Evolutionary conservation across 2,888 invertebrate species (phyloP).

Genomic region (Lithophane socia): DNA sequence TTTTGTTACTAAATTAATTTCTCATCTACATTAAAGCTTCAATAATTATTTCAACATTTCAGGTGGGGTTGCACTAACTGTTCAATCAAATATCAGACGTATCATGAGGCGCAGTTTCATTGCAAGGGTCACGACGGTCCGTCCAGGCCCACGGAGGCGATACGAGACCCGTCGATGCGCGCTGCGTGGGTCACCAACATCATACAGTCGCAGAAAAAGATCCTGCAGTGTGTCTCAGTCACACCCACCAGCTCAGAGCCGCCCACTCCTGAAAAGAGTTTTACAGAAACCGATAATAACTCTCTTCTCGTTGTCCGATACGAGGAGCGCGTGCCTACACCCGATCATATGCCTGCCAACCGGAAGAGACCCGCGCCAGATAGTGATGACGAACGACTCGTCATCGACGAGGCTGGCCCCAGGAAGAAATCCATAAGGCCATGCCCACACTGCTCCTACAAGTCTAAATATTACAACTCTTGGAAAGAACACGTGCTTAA

Average conservation of each 20-base stretch:
- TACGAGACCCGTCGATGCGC: slow-evolving; percentile 74
- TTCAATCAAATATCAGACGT: slow-evolving; percentile 76
- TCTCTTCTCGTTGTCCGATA: slow-evolving; percentile 83
- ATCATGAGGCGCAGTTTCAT: slow-evolving; percentile 86
- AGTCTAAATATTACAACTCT: slow-evolving; percentile 60
- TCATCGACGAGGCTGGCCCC: slow-evolving; percentile 74
- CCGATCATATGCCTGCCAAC: slow-evolving; percentile 65
- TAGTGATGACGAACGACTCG: slow-evolving; percentile 77
- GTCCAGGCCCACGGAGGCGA: slow-evolving; percentile 77
- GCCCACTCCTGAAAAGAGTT: slow-evolving; percentile 35
- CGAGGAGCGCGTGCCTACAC: slow-evolving; percentile 77
- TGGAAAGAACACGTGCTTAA: slow-evolving; percentile 83
- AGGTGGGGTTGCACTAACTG: slow-evolving; percentile 86
- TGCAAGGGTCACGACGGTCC: slow-evolving; percentile 77
- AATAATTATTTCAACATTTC: slow-evolving; percentile 42
- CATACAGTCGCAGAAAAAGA: slow-evolving; percentile 73
- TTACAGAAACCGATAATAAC: slow-evolving; percentile 75
- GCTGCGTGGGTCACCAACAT: slow-evolving; percentile 78
- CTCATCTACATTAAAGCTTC: background rate
- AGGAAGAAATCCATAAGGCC: slow-evolving; percentile 35
- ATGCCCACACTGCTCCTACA: slow-evolving; percentile 79
- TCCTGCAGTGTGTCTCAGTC: slow-evolving; percentile 63
- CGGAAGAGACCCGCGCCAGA: slow-evolving; percentile 67
- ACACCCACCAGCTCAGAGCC: slow-evolving; percentile 13
- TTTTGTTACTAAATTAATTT: background rate